These are phyloP conservation scores for Idaea dimidiata DNA, from an alignment of 2,888 invertebrate genomes.

Conservation along the genomic window DNA sequence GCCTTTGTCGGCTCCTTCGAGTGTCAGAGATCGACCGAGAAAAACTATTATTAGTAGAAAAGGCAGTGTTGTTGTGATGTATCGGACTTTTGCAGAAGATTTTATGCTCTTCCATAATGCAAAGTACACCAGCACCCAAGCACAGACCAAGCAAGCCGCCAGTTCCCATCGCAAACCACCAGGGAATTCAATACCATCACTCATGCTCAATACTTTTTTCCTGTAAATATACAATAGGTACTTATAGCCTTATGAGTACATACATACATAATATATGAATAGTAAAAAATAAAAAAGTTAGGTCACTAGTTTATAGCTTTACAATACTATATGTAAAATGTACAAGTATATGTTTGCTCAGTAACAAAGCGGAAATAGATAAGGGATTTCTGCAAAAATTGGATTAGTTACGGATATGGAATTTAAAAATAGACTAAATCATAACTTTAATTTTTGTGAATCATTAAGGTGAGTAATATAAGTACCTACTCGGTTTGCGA, in stretches of 20 bases:
- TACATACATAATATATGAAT: not conserved
- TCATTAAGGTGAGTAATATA: not conserved
- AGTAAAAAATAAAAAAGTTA: not conserved
- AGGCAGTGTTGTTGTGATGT: conserved; percentile 96
- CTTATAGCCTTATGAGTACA: not conserved
- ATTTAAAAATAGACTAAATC: not conserved
- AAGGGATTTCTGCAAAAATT: not conserved
- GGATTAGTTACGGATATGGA: not conserved
- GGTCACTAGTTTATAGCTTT: conserved; percentile 6
- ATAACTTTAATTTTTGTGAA: not conserved
- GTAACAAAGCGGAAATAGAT: conserved; percentile 18
- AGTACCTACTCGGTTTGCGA: conserved; percentile 7
- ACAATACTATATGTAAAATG: conserved; percentile 11
- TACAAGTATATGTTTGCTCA: conserved; percentile 13
- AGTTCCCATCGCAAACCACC: conserved; percentile 93
- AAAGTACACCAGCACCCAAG: conserved; percentile 97
- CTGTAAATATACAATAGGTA: conserved; percentile 76
- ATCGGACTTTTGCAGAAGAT: conserved; percentile 94
- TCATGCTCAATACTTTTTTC: conserved; percentile 92
- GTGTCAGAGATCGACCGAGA: conserved; percentile 92
- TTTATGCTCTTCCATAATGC: conserved; percentile 98
- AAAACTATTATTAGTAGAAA: conserved; percentile 93
- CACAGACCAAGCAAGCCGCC: conserved; percentile 92
- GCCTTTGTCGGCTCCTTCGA: conserved; percentile 93
- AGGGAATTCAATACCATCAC: conserved; percentile 90